These are phyloP conservation scores for Pelodiscus sinensis DNA, from an alignment of 2,113 vertebrate genomes.

Conservation along the genomic window DNA sequence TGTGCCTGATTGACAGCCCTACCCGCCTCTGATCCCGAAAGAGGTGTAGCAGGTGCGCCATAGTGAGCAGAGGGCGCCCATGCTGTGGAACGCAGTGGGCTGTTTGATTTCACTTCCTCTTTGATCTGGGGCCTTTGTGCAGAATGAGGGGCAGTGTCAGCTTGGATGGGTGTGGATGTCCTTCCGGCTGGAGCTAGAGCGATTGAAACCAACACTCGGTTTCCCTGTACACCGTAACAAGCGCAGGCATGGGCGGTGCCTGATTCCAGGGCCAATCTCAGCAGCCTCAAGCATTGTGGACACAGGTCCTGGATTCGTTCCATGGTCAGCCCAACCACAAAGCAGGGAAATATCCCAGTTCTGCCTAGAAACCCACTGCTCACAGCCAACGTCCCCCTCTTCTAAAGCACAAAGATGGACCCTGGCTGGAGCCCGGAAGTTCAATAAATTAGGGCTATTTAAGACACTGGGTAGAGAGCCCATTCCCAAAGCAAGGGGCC, in stretches of 20 bases:
- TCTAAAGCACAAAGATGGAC: not conserved
- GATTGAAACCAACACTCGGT: not conserved
- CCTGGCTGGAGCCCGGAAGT: not conserved
- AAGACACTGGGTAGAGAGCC: not conserved
- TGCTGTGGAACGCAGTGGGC: not conserved
- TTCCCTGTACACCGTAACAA: not conserved
- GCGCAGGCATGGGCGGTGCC: not conserved
- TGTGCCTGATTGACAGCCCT: not conserved
- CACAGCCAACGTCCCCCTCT: not conserved
- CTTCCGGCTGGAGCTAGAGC: not conserved
- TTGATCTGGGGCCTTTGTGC: not conserved
- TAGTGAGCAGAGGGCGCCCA: not conserved
- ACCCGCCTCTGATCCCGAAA: too few species aligned
- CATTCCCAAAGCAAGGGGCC: not conserved
- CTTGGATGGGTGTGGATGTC: not conserved
- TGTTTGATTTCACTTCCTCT: not conserved
- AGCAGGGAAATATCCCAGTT: not conserved
- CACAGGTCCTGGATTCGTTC: not conserved
- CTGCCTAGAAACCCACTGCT: not conserved
- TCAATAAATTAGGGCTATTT: not conserved
- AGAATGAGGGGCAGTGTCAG: fast-evolving
- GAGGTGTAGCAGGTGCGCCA: too few species aligned
- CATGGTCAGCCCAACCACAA: not conserved
- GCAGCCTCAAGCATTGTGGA: not conserved
- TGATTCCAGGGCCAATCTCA: too few species aligned